These are phyloP conservation scores for Ostrea edulis DNA, from an alignment of 1,140 invertebrate species.

Conservation along the genomic window DNA sequence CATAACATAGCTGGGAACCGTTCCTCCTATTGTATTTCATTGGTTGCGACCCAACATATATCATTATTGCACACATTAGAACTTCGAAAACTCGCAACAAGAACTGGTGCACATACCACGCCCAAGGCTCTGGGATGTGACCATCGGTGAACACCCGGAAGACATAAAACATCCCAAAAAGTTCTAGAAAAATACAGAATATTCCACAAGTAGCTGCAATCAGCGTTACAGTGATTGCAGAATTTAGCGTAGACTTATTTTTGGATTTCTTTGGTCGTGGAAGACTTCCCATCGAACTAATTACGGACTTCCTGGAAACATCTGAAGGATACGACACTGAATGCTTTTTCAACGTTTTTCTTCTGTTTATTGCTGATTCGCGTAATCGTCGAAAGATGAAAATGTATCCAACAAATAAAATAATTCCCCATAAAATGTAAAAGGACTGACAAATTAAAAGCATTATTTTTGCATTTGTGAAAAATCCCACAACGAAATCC, in stretches of 20 bases:
- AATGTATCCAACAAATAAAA: conserved; percentile 90
- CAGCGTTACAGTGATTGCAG: conserved; percentile 91
- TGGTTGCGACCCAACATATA: conserved; percentile 87
- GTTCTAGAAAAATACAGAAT: conserved; percentile 88
- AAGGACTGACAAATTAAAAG: conserved; percentile 80
- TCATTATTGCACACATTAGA: conserved; percentile 89
- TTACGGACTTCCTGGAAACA: conserved; percentile 18
- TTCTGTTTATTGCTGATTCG: conserved; percentile 78
- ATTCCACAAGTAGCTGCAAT: conserved; percentile 91
- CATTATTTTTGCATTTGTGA: conserved; percentile 59
- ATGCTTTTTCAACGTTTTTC: conserved; percentile 59
- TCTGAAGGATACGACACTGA: conserved; percentile 3
- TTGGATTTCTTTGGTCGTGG: conserved; percentile 69
- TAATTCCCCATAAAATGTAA: conserved; percentile 87
- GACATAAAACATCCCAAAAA: conserved; percentile 90
- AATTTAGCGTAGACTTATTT: conserved; percentile 82
- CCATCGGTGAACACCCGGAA: conserved; percentile 76
- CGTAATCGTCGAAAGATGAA: conserved; percentile 86
- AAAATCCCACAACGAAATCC: conserved; percentile 84
- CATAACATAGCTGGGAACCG: conserved; percentile 29
- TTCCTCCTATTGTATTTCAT: conserved; percentile 43
- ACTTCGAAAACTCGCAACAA: conserved; percentile 90
- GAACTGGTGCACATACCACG: conserved; percentile 94
- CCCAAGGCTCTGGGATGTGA: conserved; percentile 83
- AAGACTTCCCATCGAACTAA: background rate